phyloP scores from a whole-genome alignment of 2,113 vertebrate species.

The Siniperca chuatsi region DNA sequence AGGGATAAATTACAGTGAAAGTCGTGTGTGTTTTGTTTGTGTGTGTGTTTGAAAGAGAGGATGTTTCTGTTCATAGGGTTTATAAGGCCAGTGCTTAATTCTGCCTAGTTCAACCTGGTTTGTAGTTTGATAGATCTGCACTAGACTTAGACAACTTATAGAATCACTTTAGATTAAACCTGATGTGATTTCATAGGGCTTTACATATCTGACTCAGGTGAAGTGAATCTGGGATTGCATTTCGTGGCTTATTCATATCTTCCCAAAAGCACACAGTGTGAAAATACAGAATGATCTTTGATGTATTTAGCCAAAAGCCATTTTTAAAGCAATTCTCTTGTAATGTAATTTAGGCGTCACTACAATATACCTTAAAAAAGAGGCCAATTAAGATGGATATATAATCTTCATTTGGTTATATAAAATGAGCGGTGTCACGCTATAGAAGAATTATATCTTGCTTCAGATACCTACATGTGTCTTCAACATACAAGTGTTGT shows the following conservation, averaged over 20 bases:
- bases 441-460: conserved; percentile 4
- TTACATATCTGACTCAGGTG: conserved; percentile 60
- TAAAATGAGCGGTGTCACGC: background rate
- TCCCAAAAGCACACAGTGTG: background rate
- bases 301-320: conserved; percentile 25
- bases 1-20: conserved; percentile 32
- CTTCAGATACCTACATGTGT: conserved; percentile 26
- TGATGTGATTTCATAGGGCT: conserved; percentile 26
- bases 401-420: conserved; percentile 15
- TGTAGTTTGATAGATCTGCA: conserved; percentile 18
- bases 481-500: background rate
- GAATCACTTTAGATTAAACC: conserved; percentile 11
- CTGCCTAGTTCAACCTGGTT: background rate
- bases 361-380: background rate
- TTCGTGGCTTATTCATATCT: conserved; percentile 21
- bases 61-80: conserved; percentile 13
- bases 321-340: conserved; percentile 16
- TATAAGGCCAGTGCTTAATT: background rate
- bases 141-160: conserved; percentile 8
- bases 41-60: conserved; percentile 4
- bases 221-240: conserved; percentile 35
- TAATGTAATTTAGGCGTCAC: background rate
- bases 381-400: conserved; percentile 13
- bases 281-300: background rate
- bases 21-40: conserved; percentile 9